These are phyloP conservation scores for Sanderia malayensis DNA, from an alignment of 30 jellyfish, hydroid and myxozoan genomes.

Conservation along the genomic window DNA sequence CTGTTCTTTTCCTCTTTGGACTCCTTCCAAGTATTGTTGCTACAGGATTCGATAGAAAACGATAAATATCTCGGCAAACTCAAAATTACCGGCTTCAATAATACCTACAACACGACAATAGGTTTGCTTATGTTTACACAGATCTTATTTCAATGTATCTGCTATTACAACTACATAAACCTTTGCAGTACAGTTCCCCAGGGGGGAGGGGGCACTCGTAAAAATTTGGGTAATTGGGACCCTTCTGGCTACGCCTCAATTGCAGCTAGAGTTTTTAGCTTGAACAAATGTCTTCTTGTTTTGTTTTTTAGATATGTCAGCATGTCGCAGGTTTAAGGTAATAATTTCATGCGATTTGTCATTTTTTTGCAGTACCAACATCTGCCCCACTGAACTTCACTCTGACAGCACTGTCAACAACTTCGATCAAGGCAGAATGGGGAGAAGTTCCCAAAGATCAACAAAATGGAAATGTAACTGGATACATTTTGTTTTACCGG, in stretches of 20 bases:
- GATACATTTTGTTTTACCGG: constrained; percentile 53
- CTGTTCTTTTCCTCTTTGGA: constrained; percentile 48
- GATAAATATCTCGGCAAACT: constrained; percentile 54
- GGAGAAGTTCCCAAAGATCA: constrained; percentile 10
- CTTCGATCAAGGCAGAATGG: constrained; percentile 61
- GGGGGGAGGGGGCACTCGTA: no score
- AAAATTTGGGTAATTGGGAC: no score
- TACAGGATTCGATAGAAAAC: constrained; percentile 65
- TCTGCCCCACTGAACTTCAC: constrained; percentile 49
- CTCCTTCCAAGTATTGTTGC: constrained; percentile 54
- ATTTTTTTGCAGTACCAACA: constrained; percentile 12
- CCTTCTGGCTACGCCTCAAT: no score
- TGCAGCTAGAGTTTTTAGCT: no score
- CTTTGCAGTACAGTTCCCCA: no score
- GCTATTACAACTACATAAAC: no score
- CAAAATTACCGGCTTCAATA: constrained; percentile 37
- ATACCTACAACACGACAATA: constrained; percentile 36
- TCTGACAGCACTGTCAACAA: constrained; percentile 27
- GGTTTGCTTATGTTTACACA: no score
- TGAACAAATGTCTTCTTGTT: no score
- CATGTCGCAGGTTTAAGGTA: no score
- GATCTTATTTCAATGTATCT: no score
- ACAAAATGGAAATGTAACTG: constrained; percentile 48
- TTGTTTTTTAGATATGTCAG: no score
- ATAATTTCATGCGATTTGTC: no score